phyloP scores from a whole-genome alignment of 1,140 invertebrate species.

The Drosophila insularis region DNA sequence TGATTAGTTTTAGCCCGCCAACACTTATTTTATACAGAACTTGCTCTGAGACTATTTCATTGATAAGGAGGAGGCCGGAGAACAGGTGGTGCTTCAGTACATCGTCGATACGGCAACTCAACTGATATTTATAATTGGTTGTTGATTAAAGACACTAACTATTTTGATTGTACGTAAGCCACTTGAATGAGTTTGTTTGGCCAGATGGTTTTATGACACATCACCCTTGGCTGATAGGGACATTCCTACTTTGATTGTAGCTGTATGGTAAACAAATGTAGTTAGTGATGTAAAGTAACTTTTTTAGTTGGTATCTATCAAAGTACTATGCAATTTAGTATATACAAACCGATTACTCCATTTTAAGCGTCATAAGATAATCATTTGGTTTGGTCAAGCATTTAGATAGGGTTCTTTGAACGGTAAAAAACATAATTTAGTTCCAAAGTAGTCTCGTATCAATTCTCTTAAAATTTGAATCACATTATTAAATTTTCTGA shows the following conservation, averaged over 20 bases:
- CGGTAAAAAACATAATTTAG: background rate
- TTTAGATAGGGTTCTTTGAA: background rate
- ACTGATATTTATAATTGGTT: constrained; percentile 3
- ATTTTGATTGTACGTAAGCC: background rate
- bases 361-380: background rate
- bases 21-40: background rate
- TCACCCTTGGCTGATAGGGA: background rate
- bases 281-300: too few relatives aligned
- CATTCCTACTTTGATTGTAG: background rate
- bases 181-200: background rate
- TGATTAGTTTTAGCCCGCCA: background rate
- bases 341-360: background rate
- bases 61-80: background rate
- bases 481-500: background rate
- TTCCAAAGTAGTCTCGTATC: background rate
- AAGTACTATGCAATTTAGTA: background rate
- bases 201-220: background rate
- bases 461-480: background rate
- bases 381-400: background rate
- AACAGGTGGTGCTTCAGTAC: background rate
- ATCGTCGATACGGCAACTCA: constrained; percentile 1
- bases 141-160: constrained; percentile 4
- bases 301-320: too few relatives aligned
- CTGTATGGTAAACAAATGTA: too few relatives aligned
- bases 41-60: background rate